Percentiles rank a stretch among this genome's conserved stretches.
Conservation (phyloP, 2,113 vertebrate genomes). For the Puma concolor region DNA sequence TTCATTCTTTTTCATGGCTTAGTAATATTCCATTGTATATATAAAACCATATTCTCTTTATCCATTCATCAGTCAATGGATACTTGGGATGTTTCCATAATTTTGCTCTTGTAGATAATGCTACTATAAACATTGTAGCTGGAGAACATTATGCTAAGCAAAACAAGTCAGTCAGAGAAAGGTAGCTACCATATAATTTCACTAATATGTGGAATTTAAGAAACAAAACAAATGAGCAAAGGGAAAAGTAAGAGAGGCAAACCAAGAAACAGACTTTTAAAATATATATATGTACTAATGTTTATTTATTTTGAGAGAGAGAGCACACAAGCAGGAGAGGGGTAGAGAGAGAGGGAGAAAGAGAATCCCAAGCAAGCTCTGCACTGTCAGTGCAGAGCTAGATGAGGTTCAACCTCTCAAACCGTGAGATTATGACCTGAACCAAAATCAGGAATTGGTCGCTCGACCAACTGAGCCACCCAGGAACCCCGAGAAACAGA, state of each 20-base stretch:
- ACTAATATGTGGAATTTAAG: neutral
- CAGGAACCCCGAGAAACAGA: neutral
- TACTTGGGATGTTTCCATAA: neutral
- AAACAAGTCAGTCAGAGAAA: neutral
- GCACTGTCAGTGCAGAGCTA: too few species aligned
- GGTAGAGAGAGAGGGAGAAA: too few species aligned
- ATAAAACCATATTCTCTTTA: neutral
- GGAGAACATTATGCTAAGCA: neutral
- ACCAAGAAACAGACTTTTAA: neutral
- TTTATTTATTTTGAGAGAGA: too few species aligned
- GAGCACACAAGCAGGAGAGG: too few species aligned
- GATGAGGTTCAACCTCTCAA: too few species aligned
- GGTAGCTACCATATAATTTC: neutral
- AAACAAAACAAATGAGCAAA: neutral
- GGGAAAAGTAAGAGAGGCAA: neutral
- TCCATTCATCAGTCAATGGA: neutral
- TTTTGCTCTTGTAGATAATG: neutral
- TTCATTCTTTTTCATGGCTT: neutral
- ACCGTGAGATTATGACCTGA: too few species aligned
- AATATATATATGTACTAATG: too few species aligned
- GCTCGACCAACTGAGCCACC: too few species aligned
- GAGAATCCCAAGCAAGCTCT: too few species aligned
- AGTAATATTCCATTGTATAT: neutral
- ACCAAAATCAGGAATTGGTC: too few species aligned
- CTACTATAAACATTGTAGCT: neutral